Base-by-base conservation (phyloP, 1,140 invertebrate genomes). In the Marisa cornuarietis region DNA sequence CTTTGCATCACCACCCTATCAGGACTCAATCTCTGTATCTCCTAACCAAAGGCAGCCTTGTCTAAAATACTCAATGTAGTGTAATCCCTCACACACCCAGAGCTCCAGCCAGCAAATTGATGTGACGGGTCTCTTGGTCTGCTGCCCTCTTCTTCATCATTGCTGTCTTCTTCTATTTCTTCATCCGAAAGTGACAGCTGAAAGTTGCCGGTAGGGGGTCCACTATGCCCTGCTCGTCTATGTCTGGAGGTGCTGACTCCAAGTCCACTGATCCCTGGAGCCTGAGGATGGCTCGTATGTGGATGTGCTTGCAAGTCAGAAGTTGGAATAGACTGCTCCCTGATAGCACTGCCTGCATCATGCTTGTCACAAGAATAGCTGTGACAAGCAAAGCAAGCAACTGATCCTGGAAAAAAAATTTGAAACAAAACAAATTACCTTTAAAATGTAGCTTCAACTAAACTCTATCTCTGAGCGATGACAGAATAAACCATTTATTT, bases 141-240 rank as follows among this genome's bases (percentile, higher is more conserved):
- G 61, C 69, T 58, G 16, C 11, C 13, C 52, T 71, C 68, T 2
- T 63, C 72, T 42, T 74, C 71, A 20, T 79, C 78, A 68, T 82
- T 76, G 42, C 81, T 78, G 9, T 82, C 80, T 2, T 82, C 81
- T 52, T 66, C 81, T 78, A 75, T 71, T 26, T 75, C 54, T 1
- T 77, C 71, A 62, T 78, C 72, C 58, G 77, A 31, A 51, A 71
- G 74, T 68, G 74, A 52, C 13, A 83, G 79, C 78, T 87, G 83
- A 66, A 87, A 87, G 80, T 83, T 79, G 20, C 84, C 84, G 16
- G 86, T 87, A 0, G 85, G 84, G 18, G 86, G 84, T 0, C 85
- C 82, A 83, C 85, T 87, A 42, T 83, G 79, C 24, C 85, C 85
- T 54, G 85, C 75, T 10, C 86, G 73, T 63, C 84, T 75, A 1